Conservation (phyloP, 2,797 vertebrate species). For the Dendrocincla fuliginosa region DNA sequence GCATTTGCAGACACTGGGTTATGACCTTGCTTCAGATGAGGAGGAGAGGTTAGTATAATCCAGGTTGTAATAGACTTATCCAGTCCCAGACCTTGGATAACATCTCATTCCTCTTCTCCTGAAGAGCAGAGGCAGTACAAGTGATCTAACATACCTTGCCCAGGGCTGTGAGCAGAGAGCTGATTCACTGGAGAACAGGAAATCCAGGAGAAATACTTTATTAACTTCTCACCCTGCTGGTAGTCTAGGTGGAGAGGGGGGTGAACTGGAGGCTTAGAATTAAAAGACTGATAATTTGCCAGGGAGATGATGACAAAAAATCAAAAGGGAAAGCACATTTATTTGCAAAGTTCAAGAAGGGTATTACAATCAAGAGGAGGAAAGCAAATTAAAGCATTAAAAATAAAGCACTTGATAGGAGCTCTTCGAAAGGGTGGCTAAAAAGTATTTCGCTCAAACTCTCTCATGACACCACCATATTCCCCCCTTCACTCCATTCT, state of each 20-base stretch:
- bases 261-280: background rate
- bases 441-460: background rate
- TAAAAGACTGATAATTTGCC: conserved; percentile 58
- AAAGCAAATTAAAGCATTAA: conserved; percentile 60
- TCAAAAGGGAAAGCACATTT: conserved; percentile 51
- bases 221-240: conserved; percentile 10
- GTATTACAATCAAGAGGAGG: conserved; percentile 65
- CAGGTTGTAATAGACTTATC: background rate
- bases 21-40: background rate
- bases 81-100: background rate
- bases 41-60: background rate
- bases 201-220: conserved; percentile 11
- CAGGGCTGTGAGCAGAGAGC: background rate
- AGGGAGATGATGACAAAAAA: conserved; percentile 46
- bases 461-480: background rate
- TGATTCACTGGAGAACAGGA: background rate
- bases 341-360: conserved; percentile 51
- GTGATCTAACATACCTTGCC: background rate
- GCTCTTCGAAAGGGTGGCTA: background rate
- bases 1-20: background rate
- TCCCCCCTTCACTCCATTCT: background rate
- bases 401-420: conserved; percentile 59
- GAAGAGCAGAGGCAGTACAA: background rate
- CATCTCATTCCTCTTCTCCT: background rate
- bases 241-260: background rate